A percentile compares a stretch with the other conserved stretches of the same genome.
phyloP scores from a whole-genome alignment of 2,888 invertebrate genomes.

The Sinohyriopsis cumingii region DNA sequence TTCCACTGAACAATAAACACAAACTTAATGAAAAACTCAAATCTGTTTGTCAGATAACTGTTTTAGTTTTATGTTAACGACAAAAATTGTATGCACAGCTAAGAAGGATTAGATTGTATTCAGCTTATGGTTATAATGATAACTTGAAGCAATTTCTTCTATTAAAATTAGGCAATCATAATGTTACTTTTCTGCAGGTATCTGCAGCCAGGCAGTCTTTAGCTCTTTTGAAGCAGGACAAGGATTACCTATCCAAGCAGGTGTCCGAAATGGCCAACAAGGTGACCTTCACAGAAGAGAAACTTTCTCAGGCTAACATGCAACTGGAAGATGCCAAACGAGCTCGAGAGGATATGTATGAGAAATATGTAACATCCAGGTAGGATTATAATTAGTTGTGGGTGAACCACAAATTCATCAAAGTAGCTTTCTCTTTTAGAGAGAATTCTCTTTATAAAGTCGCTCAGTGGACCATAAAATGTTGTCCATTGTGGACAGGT shows the following conservation, averaged over 20 bases:
- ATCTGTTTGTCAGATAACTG: no score
- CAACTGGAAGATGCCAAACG: slow-evolving; percentile 68
- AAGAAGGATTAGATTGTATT: no score
- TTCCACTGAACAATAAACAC: no score
- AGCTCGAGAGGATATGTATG: slow-evolving; percentile 70
- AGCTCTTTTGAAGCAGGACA: slow-evolving; percentile 68
- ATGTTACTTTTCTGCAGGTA: slow-evolving; percentile 40
- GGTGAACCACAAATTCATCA: neutral
- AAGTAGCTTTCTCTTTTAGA: neutral
- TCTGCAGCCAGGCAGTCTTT: slow-evolving; percentile 62
- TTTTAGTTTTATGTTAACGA: no score
- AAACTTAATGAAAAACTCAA: no score
- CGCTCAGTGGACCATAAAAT: no score
- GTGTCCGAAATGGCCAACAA: slow-evolving; percentile 60
- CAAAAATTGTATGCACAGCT: no score
- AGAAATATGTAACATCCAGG: slow-evolving; percentile 71
- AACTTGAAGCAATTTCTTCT: no score
- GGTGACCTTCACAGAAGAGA: slow-evolving; percentile 63
- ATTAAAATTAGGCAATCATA: neutral
- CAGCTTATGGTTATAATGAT: no score
- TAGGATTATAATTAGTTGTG: slow-evolving; percentile 20
- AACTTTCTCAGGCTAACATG: slow-evolving; percentile 54
- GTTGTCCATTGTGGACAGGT: no score
- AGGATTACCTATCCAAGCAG: slow-evolving; percentile 69
- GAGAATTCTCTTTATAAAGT: neutral